Base-by-base conservation (phyloP, 2,113 vertebrate species). In the Xenopus laevis region DNA sequence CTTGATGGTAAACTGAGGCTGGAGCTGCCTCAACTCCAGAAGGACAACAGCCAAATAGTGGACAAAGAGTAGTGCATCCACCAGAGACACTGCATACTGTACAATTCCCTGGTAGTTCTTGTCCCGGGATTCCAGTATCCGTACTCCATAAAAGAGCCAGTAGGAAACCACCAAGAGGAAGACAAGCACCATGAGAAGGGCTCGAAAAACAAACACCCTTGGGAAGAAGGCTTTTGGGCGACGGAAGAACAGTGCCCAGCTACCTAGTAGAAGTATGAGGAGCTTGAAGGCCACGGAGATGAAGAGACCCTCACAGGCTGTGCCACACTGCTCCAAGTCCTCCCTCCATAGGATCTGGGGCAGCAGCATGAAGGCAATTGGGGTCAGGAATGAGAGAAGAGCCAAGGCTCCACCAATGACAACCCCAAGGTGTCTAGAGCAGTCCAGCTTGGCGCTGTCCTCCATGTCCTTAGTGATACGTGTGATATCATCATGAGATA, bases 211-310 rank as follows among this genome's bases (percentile, higher is more conserved):
- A 0, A 94, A 95, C 76, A 96, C 86, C 0, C 96, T 93, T 0
- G 96, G 96, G 55, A 98, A 86, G 0, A 92, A 91, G 79, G 94
- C 93, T 9, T 92, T 92, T 23, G 94, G 93, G 0, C 93, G 93
- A 0, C 94, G 93, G 81, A 96, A 92, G 84, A 98, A 98, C 20
- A 98, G 79, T 0, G 95, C 96, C 96, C 96, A 98, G 65, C 94
- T 95, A 69, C 93, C 95, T 85, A 96, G 86, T 59, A 96, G 90
- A 23, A 98, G 86, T 59, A 97, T 94, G 58, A 98, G 92, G 53
- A 98, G 93, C 78, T 98, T 98, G 86, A 98, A 95, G 85, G 95
- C 95, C 84, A 97, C 90, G 0, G 95, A 96, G 82, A 98, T 91
- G 81, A 96, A 96, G 30, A 97, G 93, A 78, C 95, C 95, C 58